These are phyloP conservation scores for Tiaroga cobitis DNA, from an alignment of 2,797 vertebrate genomes.

Conservation along the genomic window DNA sequence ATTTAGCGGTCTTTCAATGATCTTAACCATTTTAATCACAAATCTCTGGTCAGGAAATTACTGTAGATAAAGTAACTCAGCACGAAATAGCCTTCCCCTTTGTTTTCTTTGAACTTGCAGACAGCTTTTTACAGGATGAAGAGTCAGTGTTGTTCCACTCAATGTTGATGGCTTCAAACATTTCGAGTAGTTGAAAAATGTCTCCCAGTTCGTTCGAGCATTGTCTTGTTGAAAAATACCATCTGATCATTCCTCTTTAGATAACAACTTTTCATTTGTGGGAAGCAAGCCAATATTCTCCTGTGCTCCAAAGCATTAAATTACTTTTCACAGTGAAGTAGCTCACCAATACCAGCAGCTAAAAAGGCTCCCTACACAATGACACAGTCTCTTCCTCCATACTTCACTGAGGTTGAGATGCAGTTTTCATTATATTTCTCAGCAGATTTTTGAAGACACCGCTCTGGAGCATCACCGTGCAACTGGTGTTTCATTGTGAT, in stretches of 20 bases:
- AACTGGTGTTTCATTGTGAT: neutral
- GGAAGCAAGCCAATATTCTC: neutral
- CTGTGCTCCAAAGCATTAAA: neutral
- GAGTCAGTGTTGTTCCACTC: too few species aligned
- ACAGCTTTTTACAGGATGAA: too few species aligned
- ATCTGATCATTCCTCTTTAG: neutral
- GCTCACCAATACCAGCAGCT: neutral
- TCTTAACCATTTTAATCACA: neutral
- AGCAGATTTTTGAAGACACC: neutral
- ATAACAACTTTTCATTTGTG: neutral
- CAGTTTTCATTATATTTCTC: neutral
- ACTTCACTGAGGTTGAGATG: neutral
- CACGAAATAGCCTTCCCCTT: too few species aligned
- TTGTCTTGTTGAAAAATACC: too few species aligned
- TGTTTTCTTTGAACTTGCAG: too few species aligned
- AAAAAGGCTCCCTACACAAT: neutral
- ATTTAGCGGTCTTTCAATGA: neutral
- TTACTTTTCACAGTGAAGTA: neutral
- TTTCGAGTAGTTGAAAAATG: too few species aligned
- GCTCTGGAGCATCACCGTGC: neutral
- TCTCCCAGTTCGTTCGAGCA: too few species aligned
- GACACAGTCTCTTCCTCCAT: neutral
- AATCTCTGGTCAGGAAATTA: neutral
- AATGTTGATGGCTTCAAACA: too few species aligned
- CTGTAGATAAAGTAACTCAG: too few species aligned